Evolutionary conservation across 2,797 vertebrate species (phyloP).

Genomic region (Microcaecilia unicolor): DNA sequence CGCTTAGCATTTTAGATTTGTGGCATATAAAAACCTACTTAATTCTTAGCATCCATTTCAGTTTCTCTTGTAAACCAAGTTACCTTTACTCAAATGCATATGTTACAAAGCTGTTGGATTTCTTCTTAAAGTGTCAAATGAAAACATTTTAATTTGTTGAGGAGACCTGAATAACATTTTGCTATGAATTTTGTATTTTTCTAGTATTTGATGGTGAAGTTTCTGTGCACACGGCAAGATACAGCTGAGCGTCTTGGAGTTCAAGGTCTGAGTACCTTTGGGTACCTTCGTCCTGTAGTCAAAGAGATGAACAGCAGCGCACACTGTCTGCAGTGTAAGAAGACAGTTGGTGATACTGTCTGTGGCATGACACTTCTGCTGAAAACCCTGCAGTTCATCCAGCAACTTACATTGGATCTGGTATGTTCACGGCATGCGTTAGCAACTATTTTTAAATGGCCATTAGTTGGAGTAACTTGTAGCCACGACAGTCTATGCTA

Average conservation of each 20-base stretch:
- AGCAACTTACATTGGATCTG: conserved; percentile 87
- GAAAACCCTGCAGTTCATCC: conserved; percentile 85
- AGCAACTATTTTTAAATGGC: too few relatives aligned
- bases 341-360: conserved; percentile 30
- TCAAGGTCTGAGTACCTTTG: conserved; percentile 77
- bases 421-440: conserved; percentile 50
- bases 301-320: conserved; percentile 57
- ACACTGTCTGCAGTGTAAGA: conserved; percentile 48
- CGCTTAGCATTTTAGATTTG: too few relatives aligned
- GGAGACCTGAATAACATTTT: accelerated
- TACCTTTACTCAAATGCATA: too few relatives aligned
- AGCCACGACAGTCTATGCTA: too few relatives aligned
- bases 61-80: too few relatives aligned
- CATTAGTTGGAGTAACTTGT: too few relatives aligned
- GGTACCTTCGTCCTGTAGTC: conserved; percentile 65
- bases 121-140: too few relatives aligned
- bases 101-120: too few relatives aligned
- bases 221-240: conserved; percentile 85
- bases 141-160: too few relatives aligned
- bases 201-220: conserved; percentile 96
- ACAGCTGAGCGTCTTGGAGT: conserved; percentile 84
- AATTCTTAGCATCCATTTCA: too few relatives aligned
- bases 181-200: background rate
- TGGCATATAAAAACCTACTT: too few relatives aligned
- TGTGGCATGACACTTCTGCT: conserved; percentile 78